Percentiles rank a stretch among this genome's conserved stretches.
phyloP scores from a whole-genome alignment of 2,888 invertebrate genomes.

The Thyatira batis region DNA sequence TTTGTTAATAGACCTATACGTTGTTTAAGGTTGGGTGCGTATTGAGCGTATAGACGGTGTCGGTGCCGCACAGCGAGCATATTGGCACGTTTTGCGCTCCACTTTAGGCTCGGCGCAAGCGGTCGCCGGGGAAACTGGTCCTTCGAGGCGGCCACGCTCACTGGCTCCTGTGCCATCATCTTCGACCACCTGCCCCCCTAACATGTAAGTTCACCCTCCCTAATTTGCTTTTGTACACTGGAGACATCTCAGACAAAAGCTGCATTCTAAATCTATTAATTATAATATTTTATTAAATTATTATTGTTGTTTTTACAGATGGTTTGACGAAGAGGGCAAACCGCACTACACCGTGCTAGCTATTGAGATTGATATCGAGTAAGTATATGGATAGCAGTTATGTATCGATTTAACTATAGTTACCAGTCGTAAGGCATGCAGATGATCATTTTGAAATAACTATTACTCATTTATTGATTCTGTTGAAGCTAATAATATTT shows the following conservation, averaged over 20 bases:
- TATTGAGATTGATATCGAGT: constrained; percentile 70
- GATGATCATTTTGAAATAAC: too few species aligned
- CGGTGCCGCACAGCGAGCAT: constrained; percentile 52
- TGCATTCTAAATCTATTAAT: too few species aligned
- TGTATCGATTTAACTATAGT: too few species aligned
- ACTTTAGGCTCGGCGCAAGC: constrained; percentile 58
- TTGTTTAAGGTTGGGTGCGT: constrained; percentile 68
- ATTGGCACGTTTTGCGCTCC: constrained; percentile 65
- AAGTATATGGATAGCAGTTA: constrained; percentile 35
- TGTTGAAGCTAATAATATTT: neutral
- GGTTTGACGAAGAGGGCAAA: constrained; percentile 73
- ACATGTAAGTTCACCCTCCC: constrained; percentile 58
- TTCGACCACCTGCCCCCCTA: constrained; percentile 43
- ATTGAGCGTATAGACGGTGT: constrained; percentile 67
- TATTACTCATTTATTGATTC: too few species aligned
- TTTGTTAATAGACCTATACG: neutral
- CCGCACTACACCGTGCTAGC: constrained; percentile 67
- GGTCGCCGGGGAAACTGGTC: constrained; percentile 24
- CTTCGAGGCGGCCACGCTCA: constrained; percentile 47
- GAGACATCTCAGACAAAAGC: too few species aligned
- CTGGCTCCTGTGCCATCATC: constrained; percentile 37
- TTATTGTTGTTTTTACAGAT: constrained; percentile 46
- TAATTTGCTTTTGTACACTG: too few species aligned
- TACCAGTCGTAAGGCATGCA: too few species aligned
- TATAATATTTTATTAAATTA: neutral